Evolutionary conservation across 1,140 invertebrate species (phyloP).

Genomic region (Ips nitidus): DNA sequence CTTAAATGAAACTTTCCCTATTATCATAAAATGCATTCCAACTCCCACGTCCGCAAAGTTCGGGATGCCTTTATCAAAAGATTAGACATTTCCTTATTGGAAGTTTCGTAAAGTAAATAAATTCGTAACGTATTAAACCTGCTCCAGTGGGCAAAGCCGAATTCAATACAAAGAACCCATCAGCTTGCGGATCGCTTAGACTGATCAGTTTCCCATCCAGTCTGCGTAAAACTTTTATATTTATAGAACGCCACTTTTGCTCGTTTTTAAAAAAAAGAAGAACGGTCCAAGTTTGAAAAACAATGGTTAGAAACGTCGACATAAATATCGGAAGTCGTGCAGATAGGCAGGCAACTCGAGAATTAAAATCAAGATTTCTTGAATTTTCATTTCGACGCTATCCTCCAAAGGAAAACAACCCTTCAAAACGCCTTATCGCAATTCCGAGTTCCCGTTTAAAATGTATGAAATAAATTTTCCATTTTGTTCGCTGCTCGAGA

Average conservation of each 20-base stretch:
- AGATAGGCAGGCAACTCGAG: slow-evolving; percentile 10
- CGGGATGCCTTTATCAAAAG: neutral
- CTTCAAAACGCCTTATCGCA: slow-evolving; percentile 26
- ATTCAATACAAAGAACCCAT: slow-evolving; percentile 17
- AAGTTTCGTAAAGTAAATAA: slow-evolving; percentile 16
- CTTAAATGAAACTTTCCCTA: neutral
- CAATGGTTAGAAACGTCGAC: slow-evolving; percentile 1
- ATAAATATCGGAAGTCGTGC: slow-evolving; percentile 16
- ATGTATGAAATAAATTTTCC: slow-evolving; percentile 36
- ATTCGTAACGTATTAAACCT: slow-evolving; percentile 19
- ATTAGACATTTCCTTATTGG: slow-evolving; percentile 16
- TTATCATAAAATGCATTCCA: neutral
- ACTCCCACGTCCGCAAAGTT: neutral
- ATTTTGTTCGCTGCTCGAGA: slow-evolving; percentile 21
- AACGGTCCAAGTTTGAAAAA: slow-evolving; percentile 6
- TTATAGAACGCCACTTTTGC: slow-evolving; percentile 1
- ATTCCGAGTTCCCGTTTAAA: slow-evolving; percentile 29
- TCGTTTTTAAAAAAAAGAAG: neutral
- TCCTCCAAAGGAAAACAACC: slow-evolving; percentile 24
- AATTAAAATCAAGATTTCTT: slow-evolving; percentile 28
- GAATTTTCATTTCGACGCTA: slow-evolving; percentile 13
- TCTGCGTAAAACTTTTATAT: slow-evolving; percentile 1
- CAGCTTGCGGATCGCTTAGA: slow-evolving; percentile 10
- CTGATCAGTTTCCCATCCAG: slow-evolving; percentile 3
- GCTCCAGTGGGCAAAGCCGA: slow-evolving; percentile 15